phyloP scores from a whole-genome alignment of 2,797 vertebrate species.

The Malurus leucopterus region DNA sequence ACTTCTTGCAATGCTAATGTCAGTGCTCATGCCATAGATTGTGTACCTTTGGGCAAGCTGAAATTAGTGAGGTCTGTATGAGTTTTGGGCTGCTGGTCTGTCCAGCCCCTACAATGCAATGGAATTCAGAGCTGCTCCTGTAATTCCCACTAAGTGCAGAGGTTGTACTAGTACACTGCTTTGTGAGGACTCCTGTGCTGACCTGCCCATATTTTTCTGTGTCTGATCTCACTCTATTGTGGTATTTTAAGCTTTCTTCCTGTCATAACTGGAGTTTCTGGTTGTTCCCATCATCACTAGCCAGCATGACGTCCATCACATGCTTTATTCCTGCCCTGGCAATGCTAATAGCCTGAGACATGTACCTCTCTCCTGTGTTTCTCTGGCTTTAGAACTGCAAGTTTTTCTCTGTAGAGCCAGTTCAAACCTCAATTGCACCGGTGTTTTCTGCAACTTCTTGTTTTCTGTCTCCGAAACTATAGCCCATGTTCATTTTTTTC shows the following conservation, averaged over 20 bases:
- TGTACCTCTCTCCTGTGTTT: accelerated
- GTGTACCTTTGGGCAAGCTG: not conserved
- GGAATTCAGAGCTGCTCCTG: not conserved
- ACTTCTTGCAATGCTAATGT: not conserved
- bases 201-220: not conserved
- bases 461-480: not conserved
- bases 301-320: not conserved
- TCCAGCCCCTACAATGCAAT: not conserved
- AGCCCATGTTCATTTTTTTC: not conserved
- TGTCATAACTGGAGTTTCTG: not conserved
- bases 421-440: not conserved
- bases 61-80: not conserved
- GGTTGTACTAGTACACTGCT: not conserved
- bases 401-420: not conserved
- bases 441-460: not conserved
- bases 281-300: not conserved
- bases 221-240: not conserved
- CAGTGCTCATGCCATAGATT: not conserved
- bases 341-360: not conserved
- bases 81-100: not conserved
- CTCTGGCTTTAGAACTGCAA: not conserved
- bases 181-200: not conserved
- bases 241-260: not conserved
- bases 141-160: not conserved
- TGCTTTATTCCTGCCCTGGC: not conserved